Percentiles rank a stretch among this genome's conserved stretches.
phyloP scores from a whole-genome alignment of 2,113 vertebrate genomes.

The Procavia capensis region DNA sequence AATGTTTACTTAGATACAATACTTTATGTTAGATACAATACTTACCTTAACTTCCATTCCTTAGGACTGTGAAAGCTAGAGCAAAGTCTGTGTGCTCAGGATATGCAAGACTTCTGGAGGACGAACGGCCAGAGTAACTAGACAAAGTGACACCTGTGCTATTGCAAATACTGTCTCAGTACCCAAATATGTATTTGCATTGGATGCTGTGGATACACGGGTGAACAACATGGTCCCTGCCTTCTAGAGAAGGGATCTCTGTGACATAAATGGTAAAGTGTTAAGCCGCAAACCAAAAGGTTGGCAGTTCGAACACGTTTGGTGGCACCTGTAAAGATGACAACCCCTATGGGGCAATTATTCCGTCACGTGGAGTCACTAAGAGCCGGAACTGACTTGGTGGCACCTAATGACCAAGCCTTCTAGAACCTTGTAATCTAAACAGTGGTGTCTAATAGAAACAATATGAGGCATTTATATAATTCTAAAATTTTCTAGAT shows the following conservation, averaged over 20 bases:
- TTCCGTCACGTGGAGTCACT: too few species aligned
- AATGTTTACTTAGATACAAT: too few species aligned
- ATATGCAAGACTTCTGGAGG: background rate
- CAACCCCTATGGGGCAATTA: too few species aligned
- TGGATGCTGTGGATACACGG: background rate
- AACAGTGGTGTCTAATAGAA: background rate
- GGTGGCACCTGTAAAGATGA: too few species aligned
- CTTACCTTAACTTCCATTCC: background rate
- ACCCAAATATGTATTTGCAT: background rate
- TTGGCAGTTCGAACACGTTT: too few species aligned
- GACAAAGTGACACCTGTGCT: background rate
- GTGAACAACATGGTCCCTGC: background rate
- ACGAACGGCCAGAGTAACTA: background rate
- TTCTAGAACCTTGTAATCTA: background rate
- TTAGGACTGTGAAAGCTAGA: background rate
- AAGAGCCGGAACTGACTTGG: too few species aligned
- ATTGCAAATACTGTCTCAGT: background rate
- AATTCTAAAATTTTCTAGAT: background rate
- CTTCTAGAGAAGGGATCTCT: background rate
- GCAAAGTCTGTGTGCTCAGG: background rate
- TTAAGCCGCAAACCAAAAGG: too few species aligned
- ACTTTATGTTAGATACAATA: background rate
- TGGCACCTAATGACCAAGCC: too few species aligned
- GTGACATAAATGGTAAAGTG: too few species aligned
- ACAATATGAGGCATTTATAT: background rate